Evolutionary conservation across 64 coral and sea anemone species (phyloP), one percentile per base, ranked within the genome.

Genomic region (Acropora yongei): DNA sequence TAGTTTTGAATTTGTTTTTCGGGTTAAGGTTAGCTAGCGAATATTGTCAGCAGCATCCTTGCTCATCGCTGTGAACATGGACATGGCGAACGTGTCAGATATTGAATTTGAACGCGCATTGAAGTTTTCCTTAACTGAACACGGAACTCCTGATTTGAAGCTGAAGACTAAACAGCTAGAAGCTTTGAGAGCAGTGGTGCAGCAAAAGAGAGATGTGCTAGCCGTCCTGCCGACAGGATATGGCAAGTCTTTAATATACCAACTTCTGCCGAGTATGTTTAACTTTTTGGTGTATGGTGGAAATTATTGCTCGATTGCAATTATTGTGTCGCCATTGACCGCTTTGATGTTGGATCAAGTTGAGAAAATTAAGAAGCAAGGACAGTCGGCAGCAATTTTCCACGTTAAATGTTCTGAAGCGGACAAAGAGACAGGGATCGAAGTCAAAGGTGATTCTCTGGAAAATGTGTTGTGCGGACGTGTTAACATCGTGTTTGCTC

Each of bases 311-410:
- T 74, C 72, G 72, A 74, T 43, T 76, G 74, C 74, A 76, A 76
- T 76, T 76, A 44, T 76, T 76, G 44, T 76, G 74, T 76, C 41
- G 14, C 74, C 74, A 76, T 76, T 76, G 74, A 76, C 74, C 41
- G 74, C 74, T 45, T 76, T 76, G 74, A 76, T 76, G 74, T 11
- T 76, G 74, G 74, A 76, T 4, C 74, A 76, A 76, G 74, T 76
- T 76, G 74, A 76, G 74, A 76, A 76, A 76, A 76, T 76, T 14
- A 76, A 76, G 74, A 76, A 47, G 41, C 74, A 44, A 76, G 43
- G 74, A 47, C 74, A 76, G 74, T 76, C 72, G 10, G 13, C 72
- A 75, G 72, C 72, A 75, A 45, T 76, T 76, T 12, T 47, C 41
- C 74, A 76, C 12, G 40, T 11, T 76, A 5, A 44, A 44, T 63